Evolutionary conservation across 2,797 vertebrate species (phyloP), one percentile per base, ranked within the genome.

Genomic region (Danio aesculapii): DNA sequence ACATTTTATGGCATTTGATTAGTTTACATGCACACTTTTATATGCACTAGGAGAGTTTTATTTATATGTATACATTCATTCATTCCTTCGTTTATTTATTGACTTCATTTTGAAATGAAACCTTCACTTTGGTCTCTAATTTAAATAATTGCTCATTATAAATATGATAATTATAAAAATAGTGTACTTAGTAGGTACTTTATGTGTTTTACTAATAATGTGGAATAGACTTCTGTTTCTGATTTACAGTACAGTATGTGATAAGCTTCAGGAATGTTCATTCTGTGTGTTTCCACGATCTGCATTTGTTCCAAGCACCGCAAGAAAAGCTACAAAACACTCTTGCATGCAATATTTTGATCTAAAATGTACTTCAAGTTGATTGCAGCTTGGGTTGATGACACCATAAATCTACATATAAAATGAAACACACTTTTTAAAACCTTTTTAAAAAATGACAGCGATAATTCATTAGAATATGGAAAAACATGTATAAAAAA

Each of bases 401-500:
- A 89, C 87, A 89, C 77, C 59, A 75, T 81, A 77, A 44, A 14
- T 46, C 58, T 1, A 13, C 66, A 47, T 41, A 58, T 17, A 63
- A 49, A 39, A n/a, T 50, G 44, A 81, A 63, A 61, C 80, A 61
- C 83, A 67, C 64, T 63, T 44, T 72, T 30, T 30, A 30, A 30
- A 21, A 75, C 70, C 46, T 44, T 69, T 78, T 58, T 17, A 21
- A 79, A 47, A 73, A 77, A 84, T 46, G 53, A 53, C 73, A 58
- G 81, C 82, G 73, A 44, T 44, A 83, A 75, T 81, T 62, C 59
- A 71, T 71, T 61, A 16, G 70, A 75, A 72, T 11, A 58, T 78
- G 84, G 83, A 86, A 81, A 88, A 67, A 87, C 89, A 90, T 92
- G 88, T 86, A 87, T 89, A 87, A 91, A 88, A 88, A 91, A 91